Evolutionary conservation across 2,113 vertebrate species (phyloP), one percentile per base, ranked within the genome.

Genomic region (Siphamia tubifer): DNA sequence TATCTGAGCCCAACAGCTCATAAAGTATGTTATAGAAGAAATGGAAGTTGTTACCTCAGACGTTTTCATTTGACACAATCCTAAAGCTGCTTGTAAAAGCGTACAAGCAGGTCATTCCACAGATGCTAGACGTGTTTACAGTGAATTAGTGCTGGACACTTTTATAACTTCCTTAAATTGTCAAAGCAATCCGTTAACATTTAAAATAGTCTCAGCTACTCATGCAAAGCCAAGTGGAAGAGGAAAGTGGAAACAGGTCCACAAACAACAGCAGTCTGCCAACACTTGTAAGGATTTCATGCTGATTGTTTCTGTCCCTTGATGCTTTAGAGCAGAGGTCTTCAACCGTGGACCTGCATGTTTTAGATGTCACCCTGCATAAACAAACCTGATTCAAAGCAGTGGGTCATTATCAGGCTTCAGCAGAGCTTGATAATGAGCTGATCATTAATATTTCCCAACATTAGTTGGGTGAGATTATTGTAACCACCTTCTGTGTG

Each of bases 41-140:
- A 4, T 47, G 68, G 21, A 40, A 56, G 70, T 39, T 74, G 71
- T 81, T 42, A 72, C 51, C 16, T 10, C 19, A n/a, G 57, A 70
- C 52, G 17, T 69, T 76, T 81, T 75, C 40, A 76, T 76, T 67
- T 48, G 67, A 69, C 60, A 62, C 34, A 43, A 47, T 72, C 60
- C 63, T 61, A 38, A 81, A 82, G 57, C 49, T 27, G 64, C 74
- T 56, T 57, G 64, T 79, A 65, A 79, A 78, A 53, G 42, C 73
- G 55, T 36, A 27, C 30, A n/a, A 83, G 69, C 56, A 64, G 48
- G 42, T 74, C 19, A 75, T 77, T 65, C 31, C 1, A 19, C 45
- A 58, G 69, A 54, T 23, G 64, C 49, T 19, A 40, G 61, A 62
- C 63, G 45, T 1, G 38, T 44, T 56, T 63, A 72, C 63, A 74